A percentile compares a stretch with the other conserved stretches of the same genome.
Conservation (phyloP, 1,140 invertebrate genomes). For the Anastrepha obliqua region DNA sequence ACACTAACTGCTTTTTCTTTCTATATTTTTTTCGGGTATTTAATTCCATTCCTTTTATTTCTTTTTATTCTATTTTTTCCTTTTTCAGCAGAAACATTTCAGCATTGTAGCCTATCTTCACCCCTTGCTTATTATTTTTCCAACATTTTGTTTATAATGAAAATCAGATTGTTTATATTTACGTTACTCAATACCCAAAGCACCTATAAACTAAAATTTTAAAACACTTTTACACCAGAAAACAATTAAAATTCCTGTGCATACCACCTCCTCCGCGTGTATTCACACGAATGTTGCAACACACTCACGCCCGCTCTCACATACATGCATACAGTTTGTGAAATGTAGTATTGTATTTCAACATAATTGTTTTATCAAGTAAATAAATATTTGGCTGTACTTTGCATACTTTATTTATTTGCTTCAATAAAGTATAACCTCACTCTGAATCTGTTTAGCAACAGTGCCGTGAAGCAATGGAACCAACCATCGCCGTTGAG, state of each 20-base stretch:
- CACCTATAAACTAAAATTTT: background rate
- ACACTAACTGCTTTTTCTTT: no score
- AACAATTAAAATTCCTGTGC: background rate
- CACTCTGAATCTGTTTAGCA: conserved; percentile 4
- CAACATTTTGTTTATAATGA: background rate
- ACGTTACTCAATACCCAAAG: background rate
- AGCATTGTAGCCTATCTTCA: background rate
- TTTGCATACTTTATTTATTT: conserved; percentile 10
- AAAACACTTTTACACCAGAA: background rate
- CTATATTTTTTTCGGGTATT: no score
- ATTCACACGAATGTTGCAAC: conserved; percentile 3
- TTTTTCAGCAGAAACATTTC: background rate
- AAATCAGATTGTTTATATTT: background rate
- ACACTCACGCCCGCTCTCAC: background rate
- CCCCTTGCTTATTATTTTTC: background rate
- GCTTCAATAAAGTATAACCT: background rate
- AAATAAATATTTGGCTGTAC: background rate
- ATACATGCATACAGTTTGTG: background rate
- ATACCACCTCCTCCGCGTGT: background rate
- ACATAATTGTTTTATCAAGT: background rate
- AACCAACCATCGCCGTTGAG: background rate
- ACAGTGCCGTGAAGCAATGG: background rate
- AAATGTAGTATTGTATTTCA: background rate
- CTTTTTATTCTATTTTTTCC: background rate
- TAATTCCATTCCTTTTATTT: background rate